These are phyloP conservation scores for Apeltes quadracus DNA, from an alignment of 2,113 vertebrate species.

Conservation along the genomic window DNA sequence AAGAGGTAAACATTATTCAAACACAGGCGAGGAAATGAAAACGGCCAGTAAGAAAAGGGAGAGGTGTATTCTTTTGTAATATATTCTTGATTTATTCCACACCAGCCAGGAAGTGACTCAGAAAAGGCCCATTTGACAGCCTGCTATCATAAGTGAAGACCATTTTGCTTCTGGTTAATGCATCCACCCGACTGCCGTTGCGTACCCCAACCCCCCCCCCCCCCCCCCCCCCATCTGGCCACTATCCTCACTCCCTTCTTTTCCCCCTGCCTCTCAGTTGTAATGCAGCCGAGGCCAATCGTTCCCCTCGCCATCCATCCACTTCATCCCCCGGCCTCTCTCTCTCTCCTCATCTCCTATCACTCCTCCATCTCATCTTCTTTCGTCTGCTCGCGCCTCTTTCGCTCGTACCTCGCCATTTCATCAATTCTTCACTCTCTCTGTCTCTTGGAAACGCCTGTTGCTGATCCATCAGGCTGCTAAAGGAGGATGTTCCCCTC, in stretches of 20 bases:
- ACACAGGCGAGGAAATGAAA: constrained; percentile 69
- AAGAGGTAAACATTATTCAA: constrained; percentile 56
- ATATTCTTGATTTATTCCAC: constrained; percentile 43
- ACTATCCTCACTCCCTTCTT: constrained; percentile 24
- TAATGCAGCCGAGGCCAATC: constrained; percentile 56
- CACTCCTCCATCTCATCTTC: constrained; percentile 57
- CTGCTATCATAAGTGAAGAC: constrained; percentile 26
- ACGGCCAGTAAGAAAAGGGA: constrained; percentile 34
- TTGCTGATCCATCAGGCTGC: constrained; percentile 67
- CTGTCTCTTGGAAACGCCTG: constrained; percentile 61
- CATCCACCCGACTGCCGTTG: constrained; percentile 9
- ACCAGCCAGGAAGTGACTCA: not conserved
- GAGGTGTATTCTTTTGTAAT: constrained; percentile 44
- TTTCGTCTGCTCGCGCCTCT: constrained; percentile 28
- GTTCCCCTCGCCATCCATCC: constrained; percentile 58
- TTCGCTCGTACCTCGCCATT: constrained; percentile 46
- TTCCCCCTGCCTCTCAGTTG: constrained; percentile 38
- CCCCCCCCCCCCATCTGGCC: not conserved
- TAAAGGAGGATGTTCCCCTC: constrained; percentile 44
- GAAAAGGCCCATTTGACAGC: constrained; percentile 32
- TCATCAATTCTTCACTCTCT: constrained; percentile 55
- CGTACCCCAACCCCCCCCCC: not conserved
- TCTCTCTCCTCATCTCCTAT: constrained; percentile 41
- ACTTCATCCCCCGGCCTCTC: constrained; percentile 61
- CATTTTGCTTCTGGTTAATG: constrained; percentile 32